Evolutionary conservation across 2,888 invertebrate genomes (phyloP).

Genomic region (Cryptophagus acutangulus): DNA sequence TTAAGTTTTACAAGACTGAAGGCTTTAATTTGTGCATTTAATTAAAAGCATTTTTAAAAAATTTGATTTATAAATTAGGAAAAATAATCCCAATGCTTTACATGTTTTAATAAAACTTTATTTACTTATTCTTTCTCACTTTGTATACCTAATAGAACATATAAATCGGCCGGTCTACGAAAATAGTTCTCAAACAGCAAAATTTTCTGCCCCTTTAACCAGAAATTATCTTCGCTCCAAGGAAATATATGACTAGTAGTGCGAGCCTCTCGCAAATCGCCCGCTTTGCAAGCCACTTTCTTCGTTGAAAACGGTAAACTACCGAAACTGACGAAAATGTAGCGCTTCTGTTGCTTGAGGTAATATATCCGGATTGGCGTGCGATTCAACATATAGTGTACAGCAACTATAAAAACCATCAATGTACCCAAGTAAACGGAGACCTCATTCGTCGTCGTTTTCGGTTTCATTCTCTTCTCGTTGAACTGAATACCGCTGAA

Average conservation of each 20-base stretch:
- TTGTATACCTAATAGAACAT: slow-evolving; percentile 42
- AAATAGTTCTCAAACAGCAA: slow-evolving; percentile 41
- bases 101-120: no score
- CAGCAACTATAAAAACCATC: slow-evolving; percentile 24
- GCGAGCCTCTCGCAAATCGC: slow-evolving; percentile 31
- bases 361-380: slow-evolving; percentile 44
- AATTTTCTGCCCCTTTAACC: slow-evolving; percentile 28
- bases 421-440: slow-evolving; percentile 30
- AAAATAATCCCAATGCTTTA: no score
- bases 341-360: slow-evolving; percentile 31
- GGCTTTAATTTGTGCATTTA: no score
- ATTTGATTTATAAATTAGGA: no score
- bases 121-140: no score
- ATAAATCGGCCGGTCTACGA: slow-evolving; percentile 41
- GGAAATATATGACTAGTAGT: slow-evolving; percentile 23
- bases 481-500: no score
- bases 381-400: slow-evolving; percentile 31
- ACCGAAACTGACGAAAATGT: slow-evolving; percentile 36
- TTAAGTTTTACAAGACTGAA: no score
- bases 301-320: slow-evolving; percentile 30
- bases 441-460: slow-evolving; percentile 25
- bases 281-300: slow-evolving; percentile 26
- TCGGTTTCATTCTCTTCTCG: slow-evolving; percentile 14
- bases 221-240: slow-evolving; percentile 35
- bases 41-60: no score